Conservation (phyloP, 2,797 vertebrate genomes). For the Syngnathus acus region DNA sequence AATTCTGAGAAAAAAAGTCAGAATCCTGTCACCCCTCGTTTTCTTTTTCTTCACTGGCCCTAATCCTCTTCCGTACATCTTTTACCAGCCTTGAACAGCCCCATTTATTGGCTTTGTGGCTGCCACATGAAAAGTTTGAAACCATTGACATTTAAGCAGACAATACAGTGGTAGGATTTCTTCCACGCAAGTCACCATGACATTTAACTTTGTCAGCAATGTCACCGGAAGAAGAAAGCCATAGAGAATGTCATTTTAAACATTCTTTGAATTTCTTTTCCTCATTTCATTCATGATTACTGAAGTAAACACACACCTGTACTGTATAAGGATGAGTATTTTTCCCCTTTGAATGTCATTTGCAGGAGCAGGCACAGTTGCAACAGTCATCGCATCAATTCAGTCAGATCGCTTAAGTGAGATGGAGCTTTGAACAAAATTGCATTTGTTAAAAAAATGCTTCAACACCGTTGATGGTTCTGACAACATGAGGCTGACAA, state of each 20-base stretch:
- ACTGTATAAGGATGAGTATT: background rate
- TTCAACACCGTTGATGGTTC: too few relatives aligned
- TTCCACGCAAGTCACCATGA: constrained; percentile 1
- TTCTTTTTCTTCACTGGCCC: too few relatives aligned
- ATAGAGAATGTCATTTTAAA: background rate
- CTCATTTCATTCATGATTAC: background rate
- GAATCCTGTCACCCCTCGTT: too few relatives aligned
- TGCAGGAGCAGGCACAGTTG: background rate
- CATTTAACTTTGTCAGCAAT: constrained; percentile 7
- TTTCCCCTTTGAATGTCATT: background rate
- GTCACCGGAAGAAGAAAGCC: background rate
- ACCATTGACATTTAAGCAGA: constrained; percentile 6
- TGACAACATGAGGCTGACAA: too few relatives aligned
- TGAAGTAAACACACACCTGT: background rate
- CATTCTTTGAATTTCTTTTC: background rate
- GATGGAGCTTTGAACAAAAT: too few relatives aligned
- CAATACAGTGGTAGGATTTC: background rate
- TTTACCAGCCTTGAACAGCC: background rate
- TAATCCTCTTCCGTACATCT: too few relatives aligned
- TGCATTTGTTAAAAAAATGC: too few relatives aligned
- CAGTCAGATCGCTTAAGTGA: too few relatives aligned
- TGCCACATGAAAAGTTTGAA: constrained; percentile 4
- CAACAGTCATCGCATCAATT: too few relatives aligned
- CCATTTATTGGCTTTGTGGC: background rate
- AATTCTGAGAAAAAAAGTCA: too few relatives aligned